Evolutionary conservation across 2,113 vertebrate species (phyloP), one percentile per base, ranked within the genome.

Genomic region (Hiodon tergisus): DNA sequence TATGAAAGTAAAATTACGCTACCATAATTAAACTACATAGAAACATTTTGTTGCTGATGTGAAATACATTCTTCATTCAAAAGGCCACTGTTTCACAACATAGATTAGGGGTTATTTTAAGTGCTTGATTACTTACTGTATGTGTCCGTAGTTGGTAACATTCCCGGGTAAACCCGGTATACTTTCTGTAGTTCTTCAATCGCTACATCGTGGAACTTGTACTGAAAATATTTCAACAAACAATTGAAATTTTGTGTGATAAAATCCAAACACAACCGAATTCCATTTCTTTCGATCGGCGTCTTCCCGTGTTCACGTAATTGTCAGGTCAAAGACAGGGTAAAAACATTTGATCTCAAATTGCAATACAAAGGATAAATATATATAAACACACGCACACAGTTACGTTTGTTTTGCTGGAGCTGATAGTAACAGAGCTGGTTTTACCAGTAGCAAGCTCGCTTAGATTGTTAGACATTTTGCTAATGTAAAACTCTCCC

Each of bases 161-260:
- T 81, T 6, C 72, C 87, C 6, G 89, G 83, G 78, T 83, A 80
- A 52, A 83, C 52, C 0, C 80, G 81, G 46, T 86, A 10, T 9
- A 90, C 78, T 76, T 91, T 92, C 78, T 90, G 78, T 48, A 92
- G 79, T 81, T 92, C 90, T 58, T 88, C 89, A 51, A 90, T 31
- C 0, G 87, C 89, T 76, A 91, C 85, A 87, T 91, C 91, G 0
- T 70, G 86, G 79, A 91, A 92, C 81, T 92, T 92, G 81, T 92
- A 92, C 91, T 92, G 62, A 78, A 71, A 67, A 73, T 50, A 47
- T 13, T 4, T 17, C 4, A 67, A 53, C 47, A 71, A 70, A 69
- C 3, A 58, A 72, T 14, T 46, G 54, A 53, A 46, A 51, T 9
- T 46, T 14, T 31, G 17, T 57, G 11, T 16, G 4, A 31, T 71